phyloP scores from a whole-genome alignment of 1,140 invertebrate species.

The Ruditapes philippinarum region DNA sequence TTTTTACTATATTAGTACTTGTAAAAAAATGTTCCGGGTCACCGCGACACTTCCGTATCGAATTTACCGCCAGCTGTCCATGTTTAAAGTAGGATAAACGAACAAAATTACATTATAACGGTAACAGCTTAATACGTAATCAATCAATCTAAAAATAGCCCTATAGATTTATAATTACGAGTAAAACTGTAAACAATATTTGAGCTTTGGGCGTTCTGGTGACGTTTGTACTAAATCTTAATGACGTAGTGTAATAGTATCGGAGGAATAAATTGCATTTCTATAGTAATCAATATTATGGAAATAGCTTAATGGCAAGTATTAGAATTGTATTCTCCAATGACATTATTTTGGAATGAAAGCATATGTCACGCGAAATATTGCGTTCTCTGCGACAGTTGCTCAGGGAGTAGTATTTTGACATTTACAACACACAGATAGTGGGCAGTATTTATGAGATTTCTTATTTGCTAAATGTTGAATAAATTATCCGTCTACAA shows the following conservation, averaged over 20 bases:
- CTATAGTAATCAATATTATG: neutral
- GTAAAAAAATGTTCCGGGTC: too few relatives aligned
- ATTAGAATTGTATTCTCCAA: neutral
- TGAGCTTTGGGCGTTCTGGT: neutral
- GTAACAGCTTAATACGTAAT: neutral
- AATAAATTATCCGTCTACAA: neutral
- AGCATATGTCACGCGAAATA: conserved; percentile 2
- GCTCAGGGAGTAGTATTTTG: neutral
- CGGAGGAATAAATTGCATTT: neutral
- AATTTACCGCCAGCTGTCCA: too few relatives aligned
- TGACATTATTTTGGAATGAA: neutral
- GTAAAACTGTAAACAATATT: neutral
- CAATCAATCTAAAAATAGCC: neutral
- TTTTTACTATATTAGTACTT: too few relatives aligned
- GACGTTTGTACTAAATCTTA: neutral
- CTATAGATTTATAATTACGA: neutral
- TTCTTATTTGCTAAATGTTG: neutral
- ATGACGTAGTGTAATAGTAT: neutral
- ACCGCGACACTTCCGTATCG: too few relatives aligned
- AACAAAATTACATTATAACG: neutral
- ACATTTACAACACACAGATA: neutral
- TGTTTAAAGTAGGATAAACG: too few relatives aligned
- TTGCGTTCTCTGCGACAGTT: neutral
- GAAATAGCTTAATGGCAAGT: neutral
- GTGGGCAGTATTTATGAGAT: neutral